A percentile compares a stretch with the other conserved stretches of the same genome.
Conservation (phyloP, 2,113 vertebrate species). For the Cisticola juncidis region DNA sequence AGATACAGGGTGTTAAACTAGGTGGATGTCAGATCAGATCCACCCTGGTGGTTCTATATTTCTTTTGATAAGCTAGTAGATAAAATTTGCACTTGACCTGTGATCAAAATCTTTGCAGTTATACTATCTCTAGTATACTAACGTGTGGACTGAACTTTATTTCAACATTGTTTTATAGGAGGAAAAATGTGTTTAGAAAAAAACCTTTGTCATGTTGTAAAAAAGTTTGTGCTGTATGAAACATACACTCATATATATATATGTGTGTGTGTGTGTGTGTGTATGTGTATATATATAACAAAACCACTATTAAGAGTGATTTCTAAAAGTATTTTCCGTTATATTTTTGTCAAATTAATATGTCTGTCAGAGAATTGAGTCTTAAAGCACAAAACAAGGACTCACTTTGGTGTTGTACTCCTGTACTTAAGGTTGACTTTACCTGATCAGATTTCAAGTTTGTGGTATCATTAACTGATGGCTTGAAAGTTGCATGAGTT, state of each 20-base stretch:
- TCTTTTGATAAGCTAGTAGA: background rate
- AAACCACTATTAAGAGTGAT: background rate
- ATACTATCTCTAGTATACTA: background rate
- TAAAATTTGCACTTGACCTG: background rate
- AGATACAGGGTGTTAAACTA: background rate
- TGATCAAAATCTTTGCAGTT: background rate
- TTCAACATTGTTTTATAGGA: background rate
- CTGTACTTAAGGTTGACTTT: background rate
- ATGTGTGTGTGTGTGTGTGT: too few relatives aligned
- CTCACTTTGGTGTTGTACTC: background rate
- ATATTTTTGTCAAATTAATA: background rate
- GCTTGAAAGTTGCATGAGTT: background rate
- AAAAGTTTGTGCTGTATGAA: background rate
- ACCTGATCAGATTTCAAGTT: background rate
- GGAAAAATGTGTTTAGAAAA: background rate
- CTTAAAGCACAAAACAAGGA: background rate
- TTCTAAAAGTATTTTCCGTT: background rate
- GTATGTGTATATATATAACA: background rate
- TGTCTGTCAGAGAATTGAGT: background rate
- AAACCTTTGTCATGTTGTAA: background rate
- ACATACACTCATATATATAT: rapidly evolving
- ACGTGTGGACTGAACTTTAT: background rate
- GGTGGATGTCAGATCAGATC: background rate
- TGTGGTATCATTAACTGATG: background rate
- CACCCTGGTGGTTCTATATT: background rate